Base-by-base conservation (phyloP, 2,888 invertebrate species). In the Gastracanthus pulcherrimus region DNA sequence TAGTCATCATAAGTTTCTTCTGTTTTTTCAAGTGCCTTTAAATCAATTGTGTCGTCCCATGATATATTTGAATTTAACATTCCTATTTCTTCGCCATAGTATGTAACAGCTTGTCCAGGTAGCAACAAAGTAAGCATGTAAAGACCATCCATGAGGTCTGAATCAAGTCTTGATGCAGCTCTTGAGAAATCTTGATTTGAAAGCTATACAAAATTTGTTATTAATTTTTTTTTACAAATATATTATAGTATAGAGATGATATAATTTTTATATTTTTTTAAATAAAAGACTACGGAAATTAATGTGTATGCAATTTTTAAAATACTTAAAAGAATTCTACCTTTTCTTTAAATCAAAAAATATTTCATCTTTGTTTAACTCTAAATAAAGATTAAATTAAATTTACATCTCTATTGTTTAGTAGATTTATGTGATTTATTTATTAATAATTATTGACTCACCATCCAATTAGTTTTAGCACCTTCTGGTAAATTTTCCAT, bases 101-200 rank as follows among this genome's bases (percentile, higher is more conserved):
- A 94, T 34, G 92, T 91, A 76, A 92, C 89, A 0, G 93, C 91
- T 45, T 93, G 93, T 11, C 94, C 94, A 4, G 93, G 93, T 66
- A 94, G 87, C 5, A 93, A 88, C 84, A 94, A 86, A 75, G 92
- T 90, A 45, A 94, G 86, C 92, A 94, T 92, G 85, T 92, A 92
- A 76, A 93, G 87, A 9, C 91, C 92, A 83, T 92, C 92, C 0
- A 91, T 86, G 55, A 92, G 89, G 36, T 88, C 87, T 5, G 85
- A 31, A 31, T 87, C 85, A 16, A 87, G 83, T 84, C 87, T 86
- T 4, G 89, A 85, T 2, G 89, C 83, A 70, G 87, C 87, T 81
- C 91, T 87, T 16, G 86, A 84, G 51, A 85, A 79, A 69, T 90
- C 89, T 36, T 88, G 87, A 82, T 88, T 89, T 26, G 89, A 89